Evolutionary conservation across 2,113 vertebrate species (phyloP).

Genomic region (Hippocampus barbouri): DNA sequence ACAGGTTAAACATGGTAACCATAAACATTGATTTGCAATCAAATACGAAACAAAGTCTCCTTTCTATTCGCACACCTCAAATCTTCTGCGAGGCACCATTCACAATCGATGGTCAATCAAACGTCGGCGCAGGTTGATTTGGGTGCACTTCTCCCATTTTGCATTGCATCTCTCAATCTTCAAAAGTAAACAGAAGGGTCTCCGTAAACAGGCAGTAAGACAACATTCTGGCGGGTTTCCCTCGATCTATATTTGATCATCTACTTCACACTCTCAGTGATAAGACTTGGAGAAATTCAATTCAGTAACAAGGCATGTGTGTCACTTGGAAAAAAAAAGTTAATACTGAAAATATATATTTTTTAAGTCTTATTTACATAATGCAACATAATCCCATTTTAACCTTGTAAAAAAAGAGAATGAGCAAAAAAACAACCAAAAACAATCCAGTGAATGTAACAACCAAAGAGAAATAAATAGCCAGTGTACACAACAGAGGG

Average conservation of each 20-base stretch:
- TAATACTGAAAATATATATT: conserved; percentile 67
- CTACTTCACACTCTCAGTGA: conserved; percentile 53
- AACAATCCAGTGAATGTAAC: conserved; percentile 63
- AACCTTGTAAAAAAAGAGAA: conserved; percentile 43
- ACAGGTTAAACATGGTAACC: conserved; percentile 54
- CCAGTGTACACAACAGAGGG: conserved; percentile 64
- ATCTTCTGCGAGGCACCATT: conserved; percentile 31
- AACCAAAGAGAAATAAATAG: conserved; percentile 71
- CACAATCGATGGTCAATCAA: conserved; percentile 24
- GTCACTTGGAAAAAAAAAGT: conserved; percentile 50
- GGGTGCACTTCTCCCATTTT: conserved; percentile 22
- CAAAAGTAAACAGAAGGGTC: conserved; percentile 8
- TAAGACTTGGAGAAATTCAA: conserved; percentile 67
- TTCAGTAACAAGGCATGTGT: conserved; percentile 54
- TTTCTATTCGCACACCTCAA: conserved; percentile 34
- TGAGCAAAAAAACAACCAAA: conserved; percentile 36
- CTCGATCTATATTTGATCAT: conserved; percentile 40
- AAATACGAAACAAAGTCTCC: conserved; percentile 25
- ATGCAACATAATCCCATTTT: conserved; percentile 24
- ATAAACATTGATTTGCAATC: conserved; percentile 37
- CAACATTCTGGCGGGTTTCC: neutral
- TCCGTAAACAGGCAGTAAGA: conserved; percentile 8
- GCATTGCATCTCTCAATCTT: conserved; percentile 31
- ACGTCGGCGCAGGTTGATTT: conserved; percentile 35
- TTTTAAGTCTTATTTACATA: conserved; percentile 53